These are phyloP conservation scores for Conchocele bisecta DNA, from an alignment of 2,888 invertebrate species.

Conservation along the genomic window DNA sequence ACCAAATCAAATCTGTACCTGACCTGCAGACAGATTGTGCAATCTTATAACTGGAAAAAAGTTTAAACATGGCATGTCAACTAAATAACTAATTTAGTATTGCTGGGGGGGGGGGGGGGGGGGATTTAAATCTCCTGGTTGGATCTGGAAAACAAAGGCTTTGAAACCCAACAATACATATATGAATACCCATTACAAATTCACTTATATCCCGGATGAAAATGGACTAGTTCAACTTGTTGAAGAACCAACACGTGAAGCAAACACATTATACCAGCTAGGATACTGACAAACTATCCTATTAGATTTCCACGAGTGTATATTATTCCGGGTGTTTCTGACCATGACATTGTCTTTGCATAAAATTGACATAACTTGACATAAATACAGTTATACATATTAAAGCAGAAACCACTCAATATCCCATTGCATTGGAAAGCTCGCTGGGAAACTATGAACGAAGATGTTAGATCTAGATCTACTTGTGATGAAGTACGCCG, in stretches of 20 bases:
- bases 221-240: constrained; percentile 18
- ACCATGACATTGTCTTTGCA: constrained; percentile 28
- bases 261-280: constrained; percentile 40
- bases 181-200: constrained; percentile 2
- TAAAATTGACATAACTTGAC: too few relatives aligned
- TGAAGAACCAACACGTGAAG: constrained; percentile 14
- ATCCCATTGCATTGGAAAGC: constrained; percentile 34
- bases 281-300: constrained; percentile 39
- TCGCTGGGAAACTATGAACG: constrained; percentile 14
- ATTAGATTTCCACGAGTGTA: constrained; percentile 3
- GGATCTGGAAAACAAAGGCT: constrained; percentile 10
- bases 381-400: too few relatives aligned
- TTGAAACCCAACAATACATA: constrained; percentile 6
- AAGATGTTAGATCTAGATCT: too few relatives aligned
- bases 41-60: constrained; percentile 28
- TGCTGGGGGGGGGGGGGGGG: constrained; percentile 9
- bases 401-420: constrained; percentile 15
- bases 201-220: constrained; percentile 20
- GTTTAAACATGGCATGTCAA: neutral
- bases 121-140: constrained; percentile 8
- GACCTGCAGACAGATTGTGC: too few relatives aligned
- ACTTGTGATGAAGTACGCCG: too few relatives aligned
- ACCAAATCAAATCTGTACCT: too few relatives aligned
- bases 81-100: neutral
- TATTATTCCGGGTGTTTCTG: constrained; percentile 31